Base-by-base conservation (phyloP, 2,888 invertebrate genomes). In the Bimastos eiseni region DNA sequence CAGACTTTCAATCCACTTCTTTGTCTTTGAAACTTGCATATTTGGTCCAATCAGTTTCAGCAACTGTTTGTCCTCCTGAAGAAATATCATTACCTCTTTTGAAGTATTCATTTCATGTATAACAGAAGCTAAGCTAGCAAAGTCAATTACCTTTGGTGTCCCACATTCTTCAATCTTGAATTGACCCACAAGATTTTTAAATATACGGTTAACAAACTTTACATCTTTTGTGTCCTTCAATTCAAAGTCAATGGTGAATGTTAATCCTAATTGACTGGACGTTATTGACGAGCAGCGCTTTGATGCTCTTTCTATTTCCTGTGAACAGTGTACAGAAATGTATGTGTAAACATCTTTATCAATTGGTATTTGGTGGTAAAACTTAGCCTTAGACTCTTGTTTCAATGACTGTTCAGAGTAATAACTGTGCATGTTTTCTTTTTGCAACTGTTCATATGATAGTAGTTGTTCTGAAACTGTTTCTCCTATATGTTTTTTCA, bases 11-110 rank as follows among this genome's bases (percentile, higher is more conserved):
- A 70, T 70, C 30, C 30, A 70, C 70, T 70, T 70, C n/a, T 70
- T 70, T 70, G 70, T 70, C n/a, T 70, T 70, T 0, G 30, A 70
- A 30, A 70, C 70, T 70, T 70, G 70, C 30, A n/a, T 13, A 11
- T 70, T 30, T 70, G 70, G 70, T 70, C 70, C 70, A 70, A n/a
- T 70, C n/a, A 70, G 70, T 70, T 70, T 70, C n/a, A n/a, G n/a
- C 70, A 70, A 70, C 30, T 70, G 70, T n/a, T n/a, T 70, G 6
- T 70, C n/a, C n/a, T 70, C n/a, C 8, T n/a, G 70, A 70, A 13
- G 70, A 70, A 70, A 70, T 70, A 70, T 70, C 70, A 70, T 70
- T 70, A 70, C 70, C 8, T 30, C 70, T 70, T 70, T 70, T 70
- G 13, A 70, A 70, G 70, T n/a, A 70, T 70, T 70, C 70, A n/a